Conservation (phyloP, 2,888 invertebrate species). For the Microchrysa polita region DNA sequence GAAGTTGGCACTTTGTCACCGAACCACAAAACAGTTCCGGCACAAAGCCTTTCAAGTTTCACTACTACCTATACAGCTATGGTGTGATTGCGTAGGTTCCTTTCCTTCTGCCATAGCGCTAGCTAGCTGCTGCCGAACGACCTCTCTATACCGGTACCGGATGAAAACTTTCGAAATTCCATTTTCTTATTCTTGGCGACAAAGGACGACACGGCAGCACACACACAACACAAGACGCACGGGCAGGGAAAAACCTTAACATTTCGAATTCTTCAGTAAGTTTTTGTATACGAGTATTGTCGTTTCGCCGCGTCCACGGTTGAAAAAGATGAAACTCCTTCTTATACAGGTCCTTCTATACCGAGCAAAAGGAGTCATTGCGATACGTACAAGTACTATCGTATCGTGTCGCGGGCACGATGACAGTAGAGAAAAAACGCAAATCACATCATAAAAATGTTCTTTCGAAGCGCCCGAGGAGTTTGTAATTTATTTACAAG, state of each 20-base stretch:
- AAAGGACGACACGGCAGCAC: neutral
- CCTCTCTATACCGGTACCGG: conserved; percentile 3
- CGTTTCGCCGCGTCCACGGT: neutral
- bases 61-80: no score
- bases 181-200: conserved; percentile 11
- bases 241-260: neutral
- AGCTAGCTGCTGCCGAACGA: no score
- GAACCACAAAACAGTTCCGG: conserved; percentile 9
- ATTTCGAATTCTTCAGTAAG: conserved; percentile 10
- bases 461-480: conserved; percentile 8
- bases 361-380: neutral
- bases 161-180: conserved; percentile 26
- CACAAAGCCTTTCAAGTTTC: conserved; percentile 15
- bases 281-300: neutral
- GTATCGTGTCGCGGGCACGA: conserved; percentile 27
- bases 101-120: no score
- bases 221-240: no score
- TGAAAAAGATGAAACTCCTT: neutral
- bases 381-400: no score
- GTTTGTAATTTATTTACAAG: conserved; percentile 25
- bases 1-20: conserved; percentile 33
- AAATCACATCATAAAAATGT: conserved; percentile 35
- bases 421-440: conserved; percentile 17
- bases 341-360: no score
- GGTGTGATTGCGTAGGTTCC: no score